These are phyloP conservation scores for Zosterops pallidus DNA, from an alignment of 2,113 vertebrate species.

Conservation along the genomic window DNA sequence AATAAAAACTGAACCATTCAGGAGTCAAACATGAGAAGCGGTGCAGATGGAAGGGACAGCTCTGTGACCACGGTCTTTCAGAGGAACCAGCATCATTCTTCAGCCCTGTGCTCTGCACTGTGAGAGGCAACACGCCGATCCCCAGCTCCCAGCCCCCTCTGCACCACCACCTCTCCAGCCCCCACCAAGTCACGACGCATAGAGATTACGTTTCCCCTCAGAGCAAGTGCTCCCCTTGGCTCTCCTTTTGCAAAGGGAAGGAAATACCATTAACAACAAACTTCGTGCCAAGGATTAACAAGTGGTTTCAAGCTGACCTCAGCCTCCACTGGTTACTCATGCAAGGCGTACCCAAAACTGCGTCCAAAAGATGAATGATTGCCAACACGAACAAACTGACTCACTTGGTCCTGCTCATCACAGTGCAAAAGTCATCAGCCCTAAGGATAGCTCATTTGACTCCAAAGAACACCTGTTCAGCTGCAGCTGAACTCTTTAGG, in stretches of 20 bases:
- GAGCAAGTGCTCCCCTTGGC: background rate
- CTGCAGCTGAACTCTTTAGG: background rate
- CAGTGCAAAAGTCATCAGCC: background rate
- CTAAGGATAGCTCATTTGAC: background rate
- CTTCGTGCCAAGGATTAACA: background rate
- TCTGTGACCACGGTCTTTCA: background rate
- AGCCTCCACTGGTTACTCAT: background rate
- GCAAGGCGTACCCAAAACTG: background rate
- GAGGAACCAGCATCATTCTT: background rate
- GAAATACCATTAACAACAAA: background rate
- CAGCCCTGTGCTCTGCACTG: background rate
- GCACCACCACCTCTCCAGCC: background rate
- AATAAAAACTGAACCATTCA: background rate
- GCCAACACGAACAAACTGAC: background rate
- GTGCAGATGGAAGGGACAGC: background rate
- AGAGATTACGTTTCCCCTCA: accelerated
- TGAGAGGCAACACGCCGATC: accelerated
- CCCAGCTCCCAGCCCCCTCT: background rate
- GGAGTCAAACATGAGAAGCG: background rate
- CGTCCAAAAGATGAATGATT: accelerated
- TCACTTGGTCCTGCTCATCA: background rate
- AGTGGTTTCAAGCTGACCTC: background rate
- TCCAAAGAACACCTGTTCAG: background rate
- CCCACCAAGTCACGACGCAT: accelerated
- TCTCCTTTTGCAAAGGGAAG: background rate